Percentiles rank a stretch among this genome's conserved stretches.
phyloP scores from a whole-genome alignment of 2,113 vertebrate species.

The Crotalus helleri region DNA sequence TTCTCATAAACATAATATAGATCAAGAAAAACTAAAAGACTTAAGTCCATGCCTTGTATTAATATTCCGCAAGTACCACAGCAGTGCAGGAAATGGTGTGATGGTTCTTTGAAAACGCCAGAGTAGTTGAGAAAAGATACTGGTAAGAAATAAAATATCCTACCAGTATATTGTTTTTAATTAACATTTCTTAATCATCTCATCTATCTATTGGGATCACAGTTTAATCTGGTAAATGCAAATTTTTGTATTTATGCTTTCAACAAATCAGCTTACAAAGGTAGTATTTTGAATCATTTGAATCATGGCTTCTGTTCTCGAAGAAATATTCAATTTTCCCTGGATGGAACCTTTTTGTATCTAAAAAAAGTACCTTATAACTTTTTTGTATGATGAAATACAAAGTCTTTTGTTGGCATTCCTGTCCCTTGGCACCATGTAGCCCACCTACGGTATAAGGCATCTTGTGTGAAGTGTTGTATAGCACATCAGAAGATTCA shows the following conservation, averaged over 20 bases:
- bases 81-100: not conserved
- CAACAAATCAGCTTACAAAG: not conserved
- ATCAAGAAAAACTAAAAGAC: not conserved
- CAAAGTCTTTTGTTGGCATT: not conserved
- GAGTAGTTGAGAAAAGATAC: not conserved
- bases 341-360: constrained; percentile 16
- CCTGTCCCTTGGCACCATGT: not conserved
- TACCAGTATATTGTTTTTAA: not conserved
- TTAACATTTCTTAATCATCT: not conserved
- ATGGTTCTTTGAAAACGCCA: not conserved
- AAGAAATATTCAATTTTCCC: not conserved
- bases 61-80: not conserved
- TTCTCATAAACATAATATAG: not conserved
- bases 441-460: not conserved
- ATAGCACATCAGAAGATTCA: constrained; percentile 26
- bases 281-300: not conserved
- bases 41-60: not conserved
- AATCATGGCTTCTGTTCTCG: constrained; percentile 6
- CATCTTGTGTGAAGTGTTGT: not conserved
- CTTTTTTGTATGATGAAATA: not conserved
- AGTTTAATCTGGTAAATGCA: constrained; percentile 6
- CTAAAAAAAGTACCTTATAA: not conserved
- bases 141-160: constrained; percentile 2
- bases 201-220: not conserved
- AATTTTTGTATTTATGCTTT: not conserved